A percentile compares a stretch with the other conserved stretches of the same genome.
Conservation (phyloP, 1,140 invertebrate species). For the Drosophila kurseongensis region DNA sequence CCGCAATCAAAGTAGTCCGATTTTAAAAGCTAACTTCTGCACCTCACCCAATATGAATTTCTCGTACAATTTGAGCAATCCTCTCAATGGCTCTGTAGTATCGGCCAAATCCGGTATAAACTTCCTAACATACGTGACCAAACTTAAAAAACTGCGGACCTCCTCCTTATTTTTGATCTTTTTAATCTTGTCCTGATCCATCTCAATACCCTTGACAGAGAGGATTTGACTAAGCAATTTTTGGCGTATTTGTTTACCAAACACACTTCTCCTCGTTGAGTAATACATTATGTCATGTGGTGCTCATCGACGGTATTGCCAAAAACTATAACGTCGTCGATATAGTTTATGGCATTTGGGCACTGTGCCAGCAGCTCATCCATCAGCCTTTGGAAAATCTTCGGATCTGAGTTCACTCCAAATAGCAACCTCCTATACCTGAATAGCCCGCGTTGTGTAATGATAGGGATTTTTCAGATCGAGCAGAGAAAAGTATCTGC, state of each 20-base stretch:
- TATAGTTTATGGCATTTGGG: no score
- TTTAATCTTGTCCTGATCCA: no score
- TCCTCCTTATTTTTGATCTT: no score
- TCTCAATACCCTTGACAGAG: background rate
- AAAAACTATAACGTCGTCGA: background rate
- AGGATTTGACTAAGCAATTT: background rate
- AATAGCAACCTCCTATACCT: background rate
- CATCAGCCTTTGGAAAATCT: background rate
- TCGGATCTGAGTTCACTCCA: background rate
- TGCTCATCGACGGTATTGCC: background rate
- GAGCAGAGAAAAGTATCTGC: no score
- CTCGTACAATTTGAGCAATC: background rate
- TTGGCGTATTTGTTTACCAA: no score
- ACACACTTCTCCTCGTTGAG: background rate
- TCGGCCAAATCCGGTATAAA: no score
- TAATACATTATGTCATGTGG: background rate
- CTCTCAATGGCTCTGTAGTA: no score
- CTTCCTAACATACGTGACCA: no score
- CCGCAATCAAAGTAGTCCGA: no score
- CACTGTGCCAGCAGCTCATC: background rate
- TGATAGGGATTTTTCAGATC: no score
- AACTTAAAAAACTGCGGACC: no score
- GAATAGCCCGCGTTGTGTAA: background rate
- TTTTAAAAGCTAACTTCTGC: no score
- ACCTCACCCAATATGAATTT: slow-evolving; percentile 5